These are phyloP conservation scores for Sclerodermus sp. DNA, from an alignment of 2,888 invertebrate genomes.

Conservation along the genomic window DNA sequence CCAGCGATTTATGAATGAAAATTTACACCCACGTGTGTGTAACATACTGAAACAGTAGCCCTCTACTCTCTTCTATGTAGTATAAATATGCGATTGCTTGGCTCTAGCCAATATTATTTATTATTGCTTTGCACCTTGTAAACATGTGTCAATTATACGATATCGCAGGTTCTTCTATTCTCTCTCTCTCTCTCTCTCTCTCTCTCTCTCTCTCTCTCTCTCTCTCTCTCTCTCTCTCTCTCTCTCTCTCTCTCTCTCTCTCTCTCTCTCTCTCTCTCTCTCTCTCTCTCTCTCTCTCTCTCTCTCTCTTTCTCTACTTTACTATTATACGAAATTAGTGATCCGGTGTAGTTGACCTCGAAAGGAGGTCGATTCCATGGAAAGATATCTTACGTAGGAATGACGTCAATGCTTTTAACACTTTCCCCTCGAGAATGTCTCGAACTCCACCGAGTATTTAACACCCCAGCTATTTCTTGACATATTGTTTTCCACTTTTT, in stretches of 20 bases:
- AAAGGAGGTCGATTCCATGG: slow-evolving; percentile 42
- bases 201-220: not conserved
- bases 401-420: slow-evolving; percentile 41
- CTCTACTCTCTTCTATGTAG: too few relatives aligned
- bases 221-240: not conserved
- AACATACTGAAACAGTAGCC: too few relatives aligned
- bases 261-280: not conserved
- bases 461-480: too few relatives aligned
- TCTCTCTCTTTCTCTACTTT: slow-evolving; percentile 3
- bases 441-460: not conserved
- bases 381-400: slow-evolving; percentile 30
- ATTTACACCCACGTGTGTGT: slow-evolving; percentile 36
- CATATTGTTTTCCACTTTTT: too few relatives aligned
- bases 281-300: too few relatives aligned
- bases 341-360: slow-evolving; percentile 33
- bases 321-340: slow-evolving; percentile 18
- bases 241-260: not conserved
- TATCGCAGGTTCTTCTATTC: too few relatives aligned
- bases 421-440: slow-evolving; percentile 38
- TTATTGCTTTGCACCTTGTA: too few relatives aligned
- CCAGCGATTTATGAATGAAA: slow-evolving; percentile 50
- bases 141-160: too few relatives aligned
- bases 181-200: not conserved
- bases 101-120: too few relatives aligned
- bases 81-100: too few relatives aligned